Percentiles rank a stretch among this genome's conserved stretches.
Conservation (phyloP, 2,113 vertebrate genomes). For the Pipra filicauda region DNA sequence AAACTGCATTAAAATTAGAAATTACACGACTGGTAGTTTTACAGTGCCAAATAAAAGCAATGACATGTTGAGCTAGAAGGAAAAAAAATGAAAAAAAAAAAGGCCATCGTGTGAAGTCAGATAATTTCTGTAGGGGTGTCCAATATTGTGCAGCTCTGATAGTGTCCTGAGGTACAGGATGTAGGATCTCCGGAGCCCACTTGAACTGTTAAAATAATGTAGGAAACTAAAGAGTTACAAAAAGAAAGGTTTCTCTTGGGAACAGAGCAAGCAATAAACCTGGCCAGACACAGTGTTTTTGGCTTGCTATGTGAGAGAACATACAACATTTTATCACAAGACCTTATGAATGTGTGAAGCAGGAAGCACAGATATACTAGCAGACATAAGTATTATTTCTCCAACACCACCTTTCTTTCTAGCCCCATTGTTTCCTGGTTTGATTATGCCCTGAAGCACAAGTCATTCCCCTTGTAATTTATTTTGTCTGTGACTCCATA, state of each 20-base stretch:
- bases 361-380: slow-evolving; percentile 27
- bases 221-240: slow-evolving; percentile 33
- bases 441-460: slow-evolving; percentile 31
- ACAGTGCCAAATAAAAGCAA: background rate
- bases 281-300: background rate
- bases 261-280: slow-evolving; percentile 36
- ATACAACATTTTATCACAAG: slow-evolving; percentile 6
- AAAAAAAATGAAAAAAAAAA: background rate
- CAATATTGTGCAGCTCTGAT: background rate
- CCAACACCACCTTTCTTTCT: background rate
- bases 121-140: background rate
- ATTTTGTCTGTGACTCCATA: background rate
- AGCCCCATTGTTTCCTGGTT: background rate
- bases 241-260: slow-evolving; percentile 34
- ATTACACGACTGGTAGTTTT: background rate
- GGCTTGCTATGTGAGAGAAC: slow-evolving; percentile 30
- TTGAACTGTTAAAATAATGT: background rate
- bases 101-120: background rate
- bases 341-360: slow-evolving; percentile 42
- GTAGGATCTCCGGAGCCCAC: background rate
- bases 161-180: background rate
- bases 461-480: background rate
- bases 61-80: background rate
- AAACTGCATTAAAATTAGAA: background rate
- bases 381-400: slow-evolving; percentile 22